These are phyloP conservation scores for Danaus plexippus DNA, from an alignment of 1,140 invertebrate species.

Conservation along the genomic window DNA sequence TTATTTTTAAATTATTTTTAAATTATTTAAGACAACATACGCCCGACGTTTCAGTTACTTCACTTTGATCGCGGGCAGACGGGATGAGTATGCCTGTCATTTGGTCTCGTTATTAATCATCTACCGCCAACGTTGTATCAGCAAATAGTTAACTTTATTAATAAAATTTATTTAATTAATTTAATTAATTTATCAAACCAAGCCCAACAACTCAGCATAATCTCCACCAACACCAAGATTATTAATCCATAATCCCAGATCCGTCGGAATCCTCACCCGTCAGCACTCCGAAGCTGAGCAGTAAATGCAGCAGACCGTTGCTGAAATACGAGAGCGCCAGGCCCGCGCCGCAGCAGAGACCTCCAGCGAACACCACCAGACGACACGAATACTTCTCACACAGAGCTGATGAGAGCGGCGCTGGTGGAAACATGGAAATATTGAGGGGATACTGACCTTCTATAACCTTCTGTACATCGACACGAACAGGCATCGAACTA, in stretches of 20 bases:
- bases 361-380: slow-evolving; percentile 81
- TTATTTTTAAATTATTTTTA: no score
- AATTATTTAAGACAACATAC: no score
- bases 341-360: slow-evolving; percentile 80
- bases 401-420: slow-evolving; percentile 81
- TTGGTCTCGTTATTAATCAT: no score
- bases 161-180: slow-evolving; percentile 78
- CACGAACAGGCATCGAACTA: no score
- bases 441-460: background rate
- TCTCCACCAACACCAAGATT: no score
- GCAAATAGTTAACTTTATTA: slow-evolving; percentile 73
- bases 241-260: no score
- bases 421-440: slow-evolving; percentile 48
- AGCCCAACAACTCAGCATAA: slow-evolving; percentile 73
- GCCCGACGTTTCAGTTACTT: no score
- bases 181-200: slow-evolving; percentile 78
- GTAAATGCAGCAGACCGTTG: slow-evolving; percentile 78
- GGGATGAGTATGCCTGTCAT: no score
- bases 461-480: no score
- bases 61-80: no score
- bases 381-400: slow-evolving; percentile 84
- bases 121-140: no score
- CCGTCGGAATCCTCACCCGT: slow-evolving; percentile 71
- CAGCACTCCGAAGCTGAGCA: slow-evolving; percentile 83
- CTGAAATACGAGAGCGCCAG: slow-evolving; percentile 81